A percentile compares a stretch with the other conserved stretches of the same genome.
Evolutionary conservation across 1,140 invertebrate species (phyloP).

Genomic region (Pygmarrhopalites habei): DNA sequence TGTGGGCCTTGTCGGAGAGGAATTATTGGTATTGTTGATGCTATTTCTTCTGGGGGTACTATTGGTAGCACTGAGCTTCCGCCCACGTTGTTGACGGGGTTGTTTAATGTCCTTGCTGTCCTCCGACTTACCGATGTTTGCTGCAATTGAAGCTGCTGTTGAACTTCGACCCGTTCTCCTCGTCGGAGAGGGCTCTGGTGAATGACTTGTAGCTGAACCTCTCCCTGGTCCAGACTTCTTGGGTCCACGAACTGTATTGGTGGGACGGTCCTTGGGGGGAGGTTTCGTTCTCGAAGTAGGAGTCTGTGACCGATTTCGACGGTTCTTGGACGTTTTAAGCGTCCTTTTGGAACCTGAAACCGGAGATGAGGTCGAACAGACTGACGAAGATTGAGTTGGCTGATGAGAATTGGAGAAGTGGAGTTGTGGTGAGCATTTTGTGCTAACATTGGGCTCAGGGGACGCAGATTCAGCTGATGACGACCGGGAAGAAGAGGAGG

Average conservation of each 20-base stretch:
- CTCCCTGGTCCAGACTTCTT: constrained; percentile 37
- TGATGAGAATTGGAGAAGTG: not conserved
- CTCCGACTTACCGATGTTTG: no score
- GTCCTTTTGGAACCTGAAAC: constrained; percentile 75
- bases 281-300: constrained; percentile 66
- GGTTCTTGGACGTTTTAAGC: constrained; percentile 71
- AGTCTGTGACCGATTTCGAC: constrained; percentile 59
- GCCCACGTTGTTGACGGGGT: not conserved
- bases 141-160: not conserved
- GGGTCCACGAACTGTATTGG: constrained; percentile 39
- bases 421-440: constrained; percentile 3
- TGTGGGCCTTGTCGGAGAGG: constrained; percentile 1
- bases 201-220: constrained; percentile 33
- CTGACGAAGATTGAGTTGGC: constrained; percentile 2
- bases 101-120: no score
- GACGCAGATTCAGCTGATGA: constrained; percentile 38
- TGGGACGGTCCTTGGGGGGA: constrained; percentile 44
- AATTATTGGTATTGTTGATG: not conserved
- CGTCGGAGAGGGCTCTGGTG: constrained; percentile 10
- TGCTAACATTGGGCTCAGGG: constrained; percentile 26
- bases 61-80: not conserved
- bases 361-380: constrained; percentile 40
- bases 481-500: constrained; percentile 40
- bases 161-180: constrained; percentile 1
- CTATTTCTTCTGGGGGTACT: not conserved